Conservation (phyloP, 2,888 invertebrate species). For the Drosophila peninsularis region DNA sequence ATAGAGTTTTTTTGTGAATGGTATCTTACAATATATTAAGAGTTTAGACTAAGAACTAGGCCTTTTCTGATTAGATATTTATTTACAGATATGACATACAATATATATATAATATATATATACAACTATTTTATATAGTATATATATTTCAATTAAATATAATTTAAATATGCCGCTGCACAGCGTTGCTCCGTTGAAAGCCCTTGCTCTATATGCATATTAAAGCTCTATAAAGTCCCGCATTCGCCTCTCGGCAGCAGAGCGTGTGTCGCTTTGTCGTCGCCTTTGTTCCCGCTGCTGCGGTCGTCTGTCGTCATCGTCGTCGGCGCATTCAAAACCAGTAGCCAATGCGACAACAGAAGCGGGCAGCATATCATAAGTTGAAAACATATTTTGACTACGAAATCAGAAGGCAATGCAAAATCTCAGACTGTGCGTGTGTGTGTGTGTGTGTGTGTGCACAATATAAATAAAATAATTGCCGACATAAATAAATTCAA, state of each 20-base stretch:
- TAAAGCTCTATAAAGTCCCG: not conserved
- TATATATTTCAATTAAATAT: not conserved
- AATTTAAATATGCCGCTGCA: not conserved
- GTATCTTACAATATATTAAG: too few relatives aligned
- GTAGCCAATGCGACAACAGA: conserved; percentile 62
- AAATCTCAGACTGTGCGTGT: conserved; percentile 29
- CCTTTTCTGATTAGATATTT: too few relatives aligned
- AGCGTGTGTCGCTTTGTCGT: conserved; percentile 36
- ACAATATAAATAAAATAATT: conserved; percentile 84
- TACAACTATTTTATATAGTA: too few relatives aligned
- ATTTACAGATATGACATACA: too few relatives aligned
- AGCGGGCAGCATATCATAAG: conserved; percentile 66
- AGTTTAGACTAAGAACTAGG: too few relatives aligned
- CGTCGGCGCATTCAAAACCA: conserved; percentile 56
- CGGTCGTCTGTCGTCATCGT: conserved; percentile 7
- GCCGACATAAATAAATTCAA: conserved; percentile 82
- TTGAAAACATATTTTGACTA: conserved; percentile 82
- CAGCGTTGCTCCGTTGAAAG: not conserved
- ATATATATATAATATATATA: not conserved
- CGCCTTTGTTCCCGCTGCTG: conserved; percentile 20
- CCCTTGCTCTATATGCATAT: conserved; percentile 4
- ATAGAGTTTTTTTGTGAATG: too few relatives aligned
- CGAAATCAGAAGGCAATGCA: conserved; percentile 72
- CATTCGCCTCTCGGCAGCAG: conserved; percentile 1
- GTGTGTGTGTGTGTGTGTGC: conserved; percentile 35